Evolutionary conservation across 2,888 invertebrate species (phyloP), one percentile per base, ranked within the genome.

Genomic region (Halictus quadricinctus): DNA sequence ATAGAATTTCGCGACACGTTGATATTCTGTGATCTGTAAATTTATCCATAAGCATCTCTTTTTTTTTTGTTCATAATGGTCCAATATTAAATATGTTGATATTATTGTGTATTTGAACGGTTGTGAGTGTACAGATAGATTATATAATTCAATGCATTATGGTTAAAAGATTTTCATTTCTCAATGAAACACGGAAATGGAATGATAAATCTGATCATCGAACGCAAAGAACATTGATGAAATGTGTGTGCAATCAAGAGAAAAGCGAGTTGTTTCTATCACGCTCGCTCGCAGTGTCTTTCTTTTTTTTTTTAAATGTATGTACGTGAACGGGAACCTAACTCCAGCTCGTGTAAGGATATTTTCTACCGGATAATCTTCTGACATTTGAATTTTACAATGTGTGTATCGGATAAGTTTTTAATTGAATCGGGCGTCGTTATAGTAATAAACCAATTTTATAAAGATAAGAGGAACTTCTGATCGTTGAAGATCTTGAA

Each of bases 91-190:
- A 93, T 93, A 93, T 94, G 91, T 93, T 93, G 90, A 93, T 93
- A 93, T 93, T 93, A 93, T 94, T 93, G 89, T 92, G 92, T 93
- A 93, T 93, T 87, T 93, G 93, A 93, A 93, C 92, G 92, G 93
- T 94, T 93, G 93, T 93, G 92, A 93, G 90, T 93, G 93, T 93
- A 93, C 93, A 93, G 92, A 93, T 94, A 93, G 91, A 91, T 93
- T 91, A 90, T 92, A 93, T 83, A 89, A 90, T 92, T 88, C 84
- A 90, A 92, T 92, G 89, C 91, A 92, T 87, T 90, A 90, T 91
- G 64, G 78, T 90, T 92, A 91, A 87, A 86, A 76, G 73, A 89
- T 83, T 89, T 90, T 91, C 91, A 91, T 89, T 43, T 84, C 60
- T 92, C 87, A 85, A 92, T 87, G 91, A 92, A 90, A 93, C 91